Percentiles rank a stretch among this genome's conserved stretches.
phyloP scores from a whole-genome alignment of 2,888 invertebrate species.

The Magallana nippona region DNA sequence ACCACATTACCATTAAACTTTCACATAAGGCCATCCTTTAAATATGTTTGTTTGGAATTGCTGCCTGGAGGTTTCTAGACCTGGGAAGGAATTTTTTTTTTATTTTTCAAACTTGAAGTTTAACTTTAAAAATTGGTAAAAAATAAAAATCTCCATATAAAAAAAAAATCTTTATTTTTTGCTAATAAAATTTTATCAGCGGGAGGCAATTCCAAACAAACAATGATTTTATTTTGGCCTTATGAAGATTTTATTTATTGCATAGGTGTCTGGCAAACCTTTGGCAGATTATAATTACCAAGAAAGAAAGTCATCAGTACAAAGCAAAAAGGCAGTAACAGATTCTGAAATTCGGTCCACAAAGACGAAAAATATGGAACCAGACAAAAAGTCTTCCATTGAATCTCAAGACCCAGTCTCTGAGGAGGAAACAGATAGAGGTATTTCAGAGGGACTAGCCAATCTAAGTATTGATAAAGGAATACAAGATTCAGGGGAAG shows the following conservation, averaged over 20 bases:
- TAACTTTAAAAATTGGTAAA: too few species aligned
- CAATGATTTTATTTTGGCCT: too few species aligned
- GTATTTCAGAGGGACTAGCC: slow-evolving; percentile 46
- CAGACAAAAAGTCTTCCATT: not conserved
- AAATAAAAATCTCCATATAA: too few species aligned
- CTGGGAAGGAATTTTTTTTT: too few species aligned
- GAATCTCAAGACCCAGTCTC: not conserved
- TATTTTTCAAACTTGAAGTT: too few species aligned
- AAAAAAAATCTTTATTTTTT: too few species aligned
- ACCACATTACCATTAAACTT: too few species aligned
- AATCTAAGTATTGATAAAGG: slow-evolving; percentile 54
- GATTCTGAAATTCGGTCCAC: not conserved
- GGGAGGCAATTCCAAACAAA: too few species aligned
- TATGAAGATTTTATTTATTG: not conserved
- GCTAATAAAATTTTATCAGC: too few species aligned
- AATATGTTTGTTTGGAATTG: too few species aligned
- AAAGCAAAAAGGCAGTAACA: not conserved
- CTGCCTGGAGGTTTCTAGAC: too few species aligned
- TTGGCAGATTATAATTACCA: slow-evolving; percentile 57
- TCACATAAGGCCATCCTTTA: too few species aligned
- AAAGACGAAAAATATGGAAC: not conserved
- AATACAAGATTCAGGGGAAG: not conserved
- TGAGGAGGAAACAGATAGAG: slow-evolving; percentile 2
- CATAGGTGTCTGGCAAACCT: slow-evolving; percentile 33
- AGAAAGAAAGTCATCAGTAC: not conserved